Evolutionary conservation across 2,113 vertebrate species (phyloP).

Genomic region (Shinisaurus crocodilurus): DNA sequence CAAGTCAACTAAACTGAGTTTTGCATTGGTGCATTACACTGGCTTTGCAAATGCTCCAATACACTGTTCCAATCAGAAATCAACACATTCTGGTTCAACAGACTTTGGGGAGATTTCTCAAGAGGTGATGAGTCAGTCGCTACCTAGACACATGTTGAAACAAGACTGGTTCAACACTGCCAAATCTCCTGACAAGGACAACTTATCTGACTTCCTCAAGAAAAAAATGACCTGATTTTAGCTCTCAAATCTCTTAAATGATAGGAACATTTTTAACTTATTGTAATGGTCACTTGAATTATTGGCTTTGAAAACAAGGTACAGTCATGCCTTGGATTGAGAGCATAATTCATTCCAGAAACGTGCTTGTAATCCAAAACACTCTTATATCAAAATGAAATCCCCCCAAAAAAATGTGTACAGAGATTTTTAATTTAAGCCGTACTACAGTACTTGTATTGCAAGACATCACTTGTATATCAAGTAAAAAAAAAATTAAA

Average conservation of each 20-base stretch:
- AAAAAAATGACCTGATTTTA: not conserved
- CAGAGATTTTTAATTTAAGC: no score
- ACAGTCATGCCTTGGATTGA: no score
- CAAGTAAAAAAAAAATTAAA: no score
- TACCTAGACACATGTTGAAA: not conserved
- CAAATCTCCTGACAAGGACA: not conserved
- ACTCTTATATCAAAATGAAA: no score
- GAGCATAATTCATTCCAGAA: no score
- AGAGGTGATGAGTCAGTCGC: no score
- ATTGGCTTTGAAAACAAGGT: not conserved
- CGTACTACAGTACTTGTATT: no score
- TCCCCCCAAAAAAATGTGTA: no score
- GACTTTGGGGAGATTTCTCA: not conserved
- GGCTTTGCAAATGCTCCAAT: no score
- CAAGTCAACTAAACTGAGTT: not conserved
- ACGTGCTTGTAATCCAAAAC: no score
- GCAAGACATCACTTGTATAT: no score
- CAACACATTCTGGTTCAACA: not conserved
- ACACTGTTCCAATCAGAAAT: not conserved
- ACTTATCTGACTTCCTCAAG: not conserved
- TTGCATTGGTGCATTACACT: not conserved
- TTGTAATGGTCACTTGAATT: not conserved
- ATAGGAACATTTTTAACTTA: not conserved
- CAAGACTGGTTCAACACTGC: not conserved
- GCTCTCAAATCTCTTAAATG: not conserved